A percentile compares a stretch with the other conserved stretches of the same genome.
phyloP scores from a whole-genome alignment of 2,888 invertebrate species.

The Dryobota labecula region DNA sequence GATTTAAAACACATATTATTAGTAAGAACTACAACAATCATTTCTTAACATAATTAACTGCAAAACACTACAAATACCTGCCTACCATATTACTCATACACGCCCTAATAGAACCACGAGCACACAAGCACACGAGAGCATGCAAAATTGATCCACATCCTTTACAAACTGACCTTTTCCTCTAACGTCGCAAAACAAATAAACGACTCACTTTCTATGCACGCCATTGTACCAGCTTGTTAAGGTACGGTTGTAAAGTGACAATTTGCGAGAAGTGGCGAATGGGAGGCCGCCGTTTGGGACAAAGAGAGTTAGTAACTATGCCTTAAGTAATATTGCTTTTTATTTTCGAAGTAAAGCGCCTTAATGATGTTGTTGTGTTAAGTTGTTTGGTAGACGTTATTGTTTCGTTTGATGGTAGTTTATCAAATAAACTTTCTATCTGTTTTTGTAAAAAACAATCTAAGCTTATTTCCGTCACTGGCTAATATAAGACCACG shows the following conservation, averaged over 20 bases:
- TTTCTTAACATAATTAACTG: not conserved
- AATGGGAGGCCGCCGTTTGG: slow-evolving; percentile 43
- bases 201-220: slow-evolving; percentile 46
- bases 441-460: too few species aligned
- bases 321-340: slow-evolving; percentile 48
- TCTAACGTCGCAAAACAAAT: slow-evolving; percentile 50
- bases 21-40: not conserved
- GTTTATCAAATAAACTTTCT: not conserved
- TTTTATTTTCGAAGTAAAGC: slow-evolving; percentile 48
- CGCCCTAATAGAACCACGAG: not conserved
- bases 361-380: slow-evolving; percentile 8
- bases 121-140: slow-evolving; percentile 18
- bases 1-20: too few species aligned
- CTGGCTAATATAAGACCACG: too few species aligned
- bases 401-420: not conserved
- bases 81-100: not conserved
- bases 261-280: slow-evolving; percentile 63
- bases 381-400: not conserved
- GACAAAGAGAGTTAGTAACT: slow-evolving; percentile 48
- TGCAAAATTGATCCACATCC: slow-evolving; percentile 44
- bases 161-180: slow-evolving; percentile 27
- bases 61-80: not conserved
- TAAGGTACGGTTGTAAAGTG: slow-evolving; percentile 62
- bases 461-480: too few species aligned
- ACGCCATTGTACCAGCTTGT: slow-evolving; percentile 62